Evolutionary conservation across 2,888 invertebrate genomes (phyloP), one percentile per base, ranked within the genome.

Genomic region (Lithodes maja): DNA sequence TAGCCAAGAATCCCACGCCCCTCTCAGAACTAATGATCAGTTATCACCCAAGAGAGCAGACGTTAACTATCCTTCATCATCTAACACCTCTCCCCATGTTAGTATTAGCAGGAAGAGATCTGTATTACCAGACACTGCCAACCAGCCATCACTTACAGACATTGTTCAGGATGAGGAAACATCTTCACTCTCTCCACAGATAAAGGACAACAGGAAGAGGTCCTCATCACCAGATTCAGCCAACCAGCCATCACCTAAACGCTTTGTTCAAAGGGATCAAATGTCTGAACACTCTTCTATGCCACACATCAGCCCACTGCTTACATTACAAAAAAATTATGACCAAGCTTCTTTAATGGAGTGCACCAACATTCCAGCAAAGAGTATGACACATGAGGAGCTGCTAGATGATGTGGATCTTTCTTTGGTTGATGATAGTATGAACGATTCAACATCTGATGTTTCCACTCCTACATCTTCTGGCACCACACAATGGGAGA

Each of bases 401-500:
- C 71, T 71, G 17, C 71, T 71, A 17, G 71, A 71, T 71, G 71
- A 71, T n/a, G 17, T 71, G 3, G 17, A 71, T 71, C 15, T 71
- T 5, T 71, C 71, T 71, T 17, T 71, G 5, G 71, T 71, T n/a
- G 61, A 33, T 33, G 68, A 71, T 5, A 71, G 71, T n/a, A 71
- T 71, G 71, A 71, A 71, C 17, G 71, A 71, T 17, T 71, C 71
- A n/a, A 17, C 71, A 71, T 12, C n/a, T 71, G 71, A 71, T n/a
- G 61, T 71, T 71, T n/a, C 71, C 17, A 12, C 17, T 71, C 71
- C 15, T n/a, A 12, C 12, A 5, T 5, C 15, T 5, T 17, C 15
- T 5, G 17, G 71, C 5, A 71, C 3, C 71, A n/a, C 17, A 1
- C 3, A 71, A 71, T 12, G 5, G 71, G 17, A 71, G 17, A 1